Evolutionary conservation across 2,113 vertebrate genomes (phyloP).

Genomic region (Triplophysa tibetana): DNA sequence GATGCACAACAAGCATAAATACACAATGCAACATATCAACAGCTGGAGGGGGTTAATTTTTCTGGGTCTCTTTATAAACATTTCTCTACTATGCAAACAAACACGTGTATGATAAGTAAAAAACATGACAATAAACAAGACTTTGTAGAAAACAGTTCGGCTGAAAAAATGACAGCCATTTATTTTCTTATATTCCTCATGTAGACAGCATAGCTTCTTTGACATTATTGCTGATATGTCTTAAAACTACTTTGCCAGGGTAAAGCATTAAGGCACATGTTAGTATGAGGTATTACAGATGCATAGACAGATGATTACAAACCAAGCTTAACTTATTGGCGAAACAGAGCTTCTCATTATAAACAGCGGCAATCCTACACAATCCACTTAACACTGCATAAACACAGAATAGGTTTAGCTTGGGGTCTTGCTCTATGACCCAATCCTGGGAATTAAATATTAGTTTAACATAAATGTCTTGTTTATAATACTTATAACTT

Average conservation of each 20-base stretch:
- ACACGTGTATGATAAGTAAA: not conserved
- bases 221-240: conserved; percentile 33
- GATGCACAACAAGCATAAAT: conserved; percentile 23
- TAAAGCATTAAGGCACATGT: conserved; percentile 41
- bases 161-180: conserved; percentile 43
- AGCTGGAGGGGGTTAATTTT: conserved; percentile 1
- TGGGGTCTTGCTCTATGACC: conserved; percentile 28
- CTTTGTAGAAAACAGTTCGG: conserved; percentile 12
- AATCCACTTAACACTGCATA: conserved; percentile 50
- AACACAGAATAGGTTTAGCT: conserved; percentile 46
- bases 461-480: not conserved
- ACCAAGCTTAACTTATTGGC: conserved; percentile 52
- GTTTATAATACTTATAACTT: conserved; percentile 13
- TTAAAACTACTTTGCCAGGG: conserved; percentile 18
- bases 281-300: conserved; percentile 58
- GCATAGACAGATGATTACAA: conserved; percentile 47
- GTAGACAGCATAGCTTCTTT: conserved; percentile 34
- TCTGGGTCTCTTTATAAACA: not conserved
- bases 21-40: conserved; percentile 8
- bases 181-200: conserved; percentile 43
- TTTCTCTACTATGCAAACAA: not conserved
- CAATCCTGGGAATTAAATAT: not conserved
- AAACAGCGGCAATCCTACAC: conserved; percentile 61
- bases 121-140: conserved; percentile 8
- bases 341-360: conserved; percentile 57